phyloP scores from a whole-genome alignment of 2,113 vertebrate species.

The Dunckerocampus dactyliophorus region DNA sequence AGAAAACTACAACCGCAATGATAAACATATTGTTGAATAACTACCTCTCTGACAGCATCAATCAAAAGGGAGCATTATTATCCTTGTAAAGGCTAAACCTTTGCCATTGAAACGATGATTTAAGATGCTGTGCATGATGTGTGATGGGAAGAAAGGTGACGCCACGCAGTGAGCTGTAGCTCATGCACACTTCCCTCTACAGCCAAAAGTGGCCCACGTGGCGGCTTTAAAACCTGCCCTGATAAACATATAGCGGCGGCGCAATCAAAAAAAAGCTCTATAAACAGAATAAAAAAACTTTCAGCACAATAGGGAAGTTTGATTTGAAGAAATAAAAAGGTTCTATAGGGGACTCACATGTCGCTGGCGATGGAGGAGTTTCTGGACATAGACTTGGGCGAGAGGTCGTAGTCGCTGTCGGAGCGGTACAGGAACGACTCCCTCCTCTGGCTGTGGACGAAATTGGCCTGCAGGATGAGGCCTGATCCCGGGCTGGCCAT shows the following conservation, averaged over 20 bases:
- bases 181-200: constrained; percentile 35
- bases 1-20: neutral
- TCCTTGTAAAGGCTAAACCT: neutral
- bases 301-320: neutral
- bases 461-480: constrained; percentile 97
- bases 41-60: neutral
- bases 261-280: constrained; percentile 6
- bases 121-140: constrained; percentile 11
- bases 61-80: neutral
- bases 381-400: constrained; percentile 96
- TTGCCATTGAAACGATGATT: neutral
- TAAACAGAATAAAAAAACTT: neutral
- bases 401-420: constrained; percentile 98
- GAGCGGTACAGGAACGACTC: constrained; percentile 98
- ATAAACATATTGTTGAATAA: neutral
- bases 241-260: constrained; percentile 16
- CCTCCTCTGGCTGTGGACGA: constrained; percentile 94
- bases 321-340: constrained; percentile 5
- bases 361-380: constrained; percentile 99
- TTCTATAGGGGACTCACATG: constrained; percentile 77
- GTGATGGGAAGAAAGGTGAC: constrained; percentile 40
- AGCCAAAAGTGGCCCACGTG: constrained; percentile 9
- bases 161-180: constrained; percentile 40
- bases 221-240: constrained; percentile 13
- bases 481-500: constrained; percentile 97